Evolutionary conservation across 1,140 invertebrate genomes (phyloP), one percentile per base, ranked within the genome.

Genomic region (Halotydeus destructor): DNA sequence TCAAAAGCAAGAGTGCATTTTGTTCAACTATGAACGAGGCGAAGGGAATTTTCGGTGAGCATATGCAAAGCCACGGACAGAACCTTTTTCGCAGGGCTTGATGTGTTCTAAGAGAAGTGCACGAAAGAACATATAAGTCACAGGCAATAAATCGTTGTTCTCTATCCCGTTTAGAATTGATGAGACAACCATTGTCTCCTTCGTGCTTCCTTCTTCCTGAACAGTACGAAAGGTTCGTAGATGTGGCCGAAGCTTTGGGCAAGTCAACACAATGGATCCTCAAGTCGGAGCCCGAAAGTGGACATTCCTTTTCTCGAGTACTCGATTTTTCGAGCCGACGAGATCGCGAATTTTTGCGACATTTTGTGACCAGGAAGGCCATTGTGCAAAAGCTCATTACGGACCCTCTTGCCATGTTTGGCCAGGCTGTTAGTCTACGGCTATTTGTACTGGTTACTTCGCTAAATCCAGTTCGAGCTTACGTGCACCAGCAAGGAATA

Each of bases 391-490:
- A 52, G 34, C 38, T 44, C 12, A 39, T 55, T 26, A 31, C 33
- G 18, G 48, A 46, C 38, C 48, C 51, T 3, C 46, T 54, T 12
- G 36, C 27, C 3, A 38, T 55, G 9, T 52, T 51, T 42, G 56
- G 54, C 3, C 46, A 44, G 21, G 53, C 56, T 1, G 43, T 56
- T 21, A 53, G 47, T 38, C 38, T 55, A 1, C 49, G 53, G 8
- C 26, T 55, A 2, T 55, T 50, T 39, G 48, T 56, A 1, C 30
- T 54, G 16, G 47, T 57, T 5, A 57, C 55, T 2, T 57, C 56
- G 5, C 16, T 54, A 22, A 24, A 45, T 23, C 56, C 56, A 24
- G 47, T 57, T 8, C 34, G 55, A 28, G 50, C 52, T 16, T 55
- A 54, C 43, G 31, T 57, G 5, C 51, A 55, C 39, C 43, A 48